Evolutionary conservation across 1,140 invertebrate genomes (phyloP).

Genomic region (Drosophila nigrodunni): DNA sequence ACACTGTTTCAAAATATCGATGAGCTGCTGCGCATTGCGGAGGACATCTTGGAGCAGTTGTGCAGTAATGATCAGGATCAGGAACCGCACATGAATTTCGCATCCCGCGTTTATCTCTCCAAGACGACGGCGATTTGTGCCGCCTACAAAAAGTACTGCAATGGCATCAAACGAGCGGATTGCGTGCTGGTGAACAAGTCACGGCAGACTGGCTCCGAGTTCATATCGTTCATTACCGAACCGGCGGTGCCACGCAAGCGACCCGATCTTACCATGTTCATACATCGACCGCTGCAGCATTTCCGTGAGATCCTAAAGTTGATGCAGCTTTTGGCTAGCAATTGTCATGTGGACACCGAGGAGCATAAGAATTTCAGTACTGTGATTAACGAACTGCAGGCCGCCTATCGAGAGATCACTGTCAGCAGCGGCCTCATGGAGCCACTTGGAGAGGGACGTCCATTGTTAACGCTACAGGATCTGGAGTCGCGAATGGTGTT

Average conservation of each 20-base stretch:
- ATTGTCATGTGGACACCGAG: conserved; percentile 83
- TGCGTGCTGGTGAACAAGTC: conserved; percentile 90
- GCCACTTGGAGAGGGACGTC: conserved; percentile 91
- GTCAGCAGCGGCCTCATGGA: conserved; percentile 93
- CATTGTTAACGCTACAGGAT: conserved; percentile 91
- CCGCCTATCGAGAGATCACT: conserved; percentile 91
- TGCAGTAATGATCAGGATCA: conserved; percentile 88
- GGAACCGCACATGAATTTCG: conserved; percentile 88
- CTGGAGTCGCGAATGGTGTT: conserved; percentile 93
- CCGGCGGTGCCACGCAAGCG: conserved; percentile 91
- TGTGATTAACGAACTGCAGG: conserved; percentile 85
- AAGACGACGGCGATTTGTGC: conserved; percentile 90
- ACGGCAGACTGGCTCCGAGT: conserved; percentile 87
- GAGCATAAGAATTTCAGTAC: conserved; percentile 84
- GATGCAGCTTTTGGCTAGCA: conserved; percentile 84
- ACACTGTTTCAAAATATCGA: conserved; percentile 93
- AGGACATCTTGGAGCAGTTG: conserved; percentile 91
- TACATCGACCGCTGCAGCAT: conserved; percentile 92
- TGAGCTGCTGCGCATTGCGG: conserved; percentile 91
- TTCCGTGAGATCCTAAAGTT: conserved; percentile 88
- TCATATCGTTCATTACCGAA: conserved; percentile 90
- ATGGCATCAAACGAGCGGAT: conserved; percentile 92
- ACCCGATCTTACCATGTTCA: conserved; percentile 92
- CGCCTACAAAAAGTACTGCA: conserved; percentile 91
- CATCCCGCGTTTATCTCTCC: conserved; percentile 89